Evolutionary conservation across 1,140 invertebrate species (phyloP).

Genomic region (Panagrolaimus sp.): DNA sequence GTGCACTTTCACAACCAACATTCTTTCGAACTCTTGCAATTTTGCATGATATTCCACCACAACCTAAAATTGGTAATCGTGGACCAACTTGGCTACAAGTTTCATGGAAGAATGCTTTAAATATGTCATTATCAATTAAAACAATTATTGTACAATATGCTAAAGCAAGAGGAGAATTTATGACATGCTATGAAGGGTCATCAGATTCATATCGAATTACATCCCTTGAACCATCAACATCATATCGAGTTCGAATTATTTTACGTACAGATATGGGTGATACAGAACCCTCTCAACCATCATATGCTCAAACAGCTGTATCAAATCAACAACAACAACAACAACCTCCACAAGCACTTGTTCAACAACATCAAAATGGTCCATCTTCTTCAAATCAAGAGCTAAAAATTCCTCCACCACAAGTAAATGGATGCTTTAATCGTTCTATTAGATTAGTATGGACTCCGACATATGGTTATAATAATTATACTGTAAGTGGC

Average conservation of each 20-base stretch:
- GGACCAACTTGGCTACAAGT: neutral
- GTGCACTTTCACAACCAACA: slow-evolving; percentile 39
- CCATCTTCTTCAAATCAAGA: neutral
- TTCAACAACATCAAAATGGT: neutral
- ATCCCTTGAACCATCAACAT: slow-evolving; percentile 31
- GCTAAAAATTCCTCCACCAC: neutral
- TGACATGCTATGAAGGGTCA: slow-evolving; percentile 33
- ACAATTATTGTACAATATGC: neutral
- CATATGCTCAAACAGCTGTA: slow-evolving; percentile 17
- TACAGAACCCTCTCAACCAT: slow-evolving; percentile 28
- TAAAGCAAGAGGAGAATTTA: slow-evolving; percentile 20
- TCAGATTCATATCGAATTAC: slow-evolving; percentile 32
- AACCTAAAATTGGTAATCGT: slow-evolving; percentile 2
- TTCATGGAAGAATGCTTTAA: neutral
- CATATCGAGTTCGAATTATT: slow-evolving; percentile 43
- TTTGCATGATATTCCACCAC: slow-evolving; percentile 36
- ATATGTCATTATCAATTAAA: neutral
- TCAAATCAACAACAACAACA: neutral
- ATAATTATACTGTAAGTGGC: slow-evolving; percentile 8
- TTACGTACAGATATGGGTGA: slow-evolving; percentile 44
- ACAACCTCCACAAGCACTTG: neutral
- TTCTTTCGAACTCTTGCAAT: slow-evolving; percentile 33
- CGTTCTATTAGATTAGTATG: neutral
- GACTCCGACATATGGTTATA: neutral
- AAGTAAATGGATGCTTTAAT: neutral